Percentiles rank a stretch among this genome's conserved stretches.
These are phyloP conservation scores for Pygoscelis adeliae DNA, from an alignment of 2,113 vertebrate species.

Conservation along the genomic window DNA sequence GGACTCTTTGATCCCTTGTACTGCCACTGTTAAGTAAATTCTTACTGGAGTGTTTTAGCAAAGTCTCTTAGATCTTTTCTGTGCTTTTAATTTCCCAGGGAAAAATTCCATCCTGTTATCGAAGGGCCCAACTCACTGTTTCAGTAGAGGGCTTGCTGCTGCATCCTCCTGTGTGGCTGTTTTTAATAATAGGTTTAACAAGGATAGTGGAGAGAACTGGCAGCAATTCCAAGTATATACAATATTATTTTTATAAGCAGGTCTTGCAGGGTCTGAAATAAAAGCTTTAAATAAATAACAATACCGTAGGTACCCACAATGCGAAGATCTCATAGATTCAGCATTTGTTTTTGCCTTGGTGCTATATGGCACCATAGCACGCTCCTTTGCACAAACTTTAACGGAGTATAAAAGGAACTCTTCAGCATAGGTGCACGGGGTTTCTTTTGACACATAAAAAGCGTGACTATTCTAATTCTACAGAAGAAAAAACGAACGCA, in stretches of 20 bases:
- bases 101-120: not conserved
- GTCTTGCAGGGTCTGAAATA: not conserved
- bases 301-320: not conserved
- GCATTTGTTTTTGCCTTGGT: not conserved
- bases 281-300: not conserved
- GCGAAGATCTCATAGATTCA: not conserved
- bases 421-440: not conserved
- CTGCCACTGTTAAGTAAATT: not conserved
- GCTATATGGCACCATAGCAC: not conserved
- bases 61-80: not conserved
- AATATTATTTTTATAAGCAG: not conserved
- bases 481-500: not conserved
- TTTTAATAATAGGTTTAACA: not conserved
- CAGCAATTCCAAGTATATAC: not conserved
- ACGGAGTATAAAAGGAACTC: not conserved
- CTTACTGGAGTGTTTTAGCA: not conserved
- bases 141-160: not conserved
- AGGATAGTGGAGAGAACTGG: not conserved
- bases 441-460: not conserved
- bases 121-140: not conserved
- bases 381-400: not conserved
- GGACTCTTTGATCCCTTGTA: not conserved
- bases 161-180: not conserved
- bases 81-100: not conserved
- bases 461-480: not conserved